Conservation (phyloP, 1,140 invertebrate genomes). For the Lasaia peninsularis region DNA sequence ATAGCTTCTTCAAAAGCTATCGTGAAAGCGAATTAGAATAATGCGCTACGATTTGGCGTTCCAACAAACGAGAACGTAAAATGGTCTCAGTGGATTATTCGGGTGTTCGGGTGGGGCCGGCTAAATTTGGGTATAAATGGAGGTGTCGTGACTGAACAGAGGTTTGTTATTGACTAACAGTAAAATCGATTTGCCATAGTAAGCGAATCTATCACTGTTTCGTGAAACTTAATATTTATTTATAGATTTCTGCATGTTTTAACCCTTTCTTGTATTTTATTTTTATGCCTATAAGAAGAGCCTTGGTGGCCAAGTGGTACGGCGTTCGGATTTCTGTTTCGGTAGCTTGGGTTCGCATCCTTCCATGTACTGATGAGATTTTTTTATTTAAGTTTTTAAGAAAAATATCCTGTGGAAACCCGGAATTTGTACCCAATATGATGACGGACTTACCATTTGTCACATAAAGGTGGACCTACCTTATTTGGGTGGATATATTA, state of each 20-base stretch:
- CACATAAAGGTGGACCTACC: no score
- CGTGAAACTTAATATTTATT: slow-evolving; percentile 5
- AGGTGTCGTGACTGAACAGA: slow-evolving; percentile 56
- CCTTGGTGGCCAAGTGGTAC: no score
- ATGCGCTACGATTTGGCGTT: slow-evolving; percentile 72
- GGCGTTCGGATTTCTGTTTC: no score
- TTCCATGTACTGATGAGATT: no score
- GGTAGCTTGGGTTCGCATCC: no score
- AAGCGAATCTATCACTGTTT: slow-evolving; percentile 8
- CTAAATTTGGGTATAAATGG: slow-evolving; percentile 71
- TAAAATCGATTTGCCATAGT: slow-evolving; percentile 20
- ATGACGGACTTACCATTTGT: no score
- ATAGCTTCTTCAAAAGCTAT: slow-evolving; percentile 75
- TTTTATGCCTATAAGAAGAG: no score
- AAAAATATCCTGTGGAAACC: no score
- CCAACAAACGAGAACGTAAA: slow-evolving; percentile 69
- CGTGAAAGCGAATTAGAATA: slow-evolving; percentile 74
- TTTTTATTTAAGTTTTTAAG: no score
- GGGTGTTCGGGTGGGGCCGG: slow-evolving; percentile 54
- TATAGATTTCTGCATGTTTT: not conserved
- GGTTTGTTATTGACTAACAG: slow-evolving; percentile 39
- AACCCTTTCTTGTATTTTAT: no score
- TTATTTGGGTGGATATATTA: no score
- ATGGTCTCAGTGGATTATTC: slow-evolving; percentile 71
- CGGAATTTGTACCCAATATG: no score